Base-by-base conservation (phyloP, 2,113 vertebrate species). In the Fukomys damarensis region DNA sequence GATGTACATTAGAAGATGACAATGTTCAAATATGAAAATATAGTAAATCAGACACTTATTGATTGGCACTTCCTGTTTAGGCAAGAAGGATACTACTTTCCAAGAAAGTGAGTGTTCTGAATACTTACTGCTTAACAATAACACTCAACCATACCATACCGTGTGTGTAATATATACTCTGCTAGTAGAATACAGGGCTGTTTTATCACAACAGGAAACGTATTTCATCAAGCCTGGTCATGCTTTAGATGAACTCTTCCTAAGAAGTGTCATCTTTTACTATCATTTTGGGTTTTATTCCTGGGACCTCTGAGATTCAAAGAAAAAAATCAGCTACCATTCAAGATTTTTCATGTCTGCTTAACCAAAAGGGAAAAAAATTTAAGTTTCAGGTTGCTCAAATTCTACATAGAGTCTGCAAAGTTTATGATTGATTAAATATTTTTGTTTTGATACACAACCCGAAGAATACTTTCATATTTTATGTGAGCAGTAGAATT, bases 391-490 rank as follows among this genome's bases (percentile, higher is more conserved):
- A 35, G 7, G 13, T 84, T 3, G 1, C 14, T 95, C 35, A 3
- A 24, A 35, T 56, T 84, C 61, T 83, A 54, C 0, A n/a, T 28
- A 52, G 11, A 63, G 0, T 46, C 65, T 88, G 19, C 12, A 81
- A 76, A 88, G 63, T 91, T 94, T 8, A 41, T 93, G 49, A 41
- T 10, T 41, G 32, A 28, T 54, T 86, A 83, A 49, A 28, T 58
- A 24, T 58, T 82, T 92, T 80, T 54, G 32, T 38, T 41, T 46
- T 70, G 17, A n/a, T 19, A 49, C 68, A 72, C 66, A 74, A 46
- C 32, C 74, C 35, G 89, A 82, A 92, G 59, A 79, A 43, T 65
- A 90, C 38, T 86, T 93, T 92, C 26, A 30, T 96, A 54, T 92
- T 97, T 96, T 81, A 93, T 13, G 13, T 59, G 10, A 56, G 32